Evolutionary conservation across 2,113 vertebrate genomes (phyloP).

Genomic region (Burhinus oedicnemus): DNA sequence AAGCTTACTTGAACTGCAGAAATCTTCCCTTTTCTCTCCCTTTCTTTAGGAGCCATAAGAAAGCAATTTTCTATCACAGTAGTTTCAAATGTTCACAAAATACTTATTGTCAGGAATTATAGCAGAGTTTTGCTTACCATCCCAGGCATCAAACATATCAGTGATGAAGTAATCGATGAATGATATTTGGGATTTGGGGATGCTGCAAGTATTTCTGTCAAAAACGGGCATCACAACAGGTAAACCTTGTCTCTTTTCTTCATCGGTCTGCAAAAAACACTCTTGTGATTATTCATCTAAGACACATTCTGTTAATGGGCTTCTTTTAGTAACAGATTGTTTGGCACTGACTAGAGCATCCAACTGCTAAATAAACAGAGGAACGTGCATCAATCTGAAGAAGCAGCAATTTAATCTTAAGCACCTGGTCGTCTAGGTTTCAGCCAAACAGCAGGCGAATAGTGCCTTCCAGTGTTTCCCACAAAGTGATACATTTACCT

Average conservation of each 20-base stretch:
- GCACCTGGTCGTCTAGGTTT: not conserved
- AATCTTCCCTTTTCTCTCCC: not conserved
- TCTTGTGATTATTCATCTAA: not conserved
- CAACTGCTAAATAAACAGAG: not conserved
- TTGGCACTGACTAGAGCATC: not conserved
- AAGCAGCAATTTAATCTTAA: not conserved
- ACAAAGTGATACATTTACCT: not conserved
- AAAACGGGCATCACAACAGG: conserved; percentile 98
- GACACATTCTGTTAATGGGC: not conserved
- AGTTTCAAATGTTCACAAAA: not conserved
- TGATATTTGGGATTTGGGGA: conserved; percentile 97
- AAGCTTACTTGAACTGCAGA: not conserved
- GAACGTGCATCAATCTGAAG: not conserved
- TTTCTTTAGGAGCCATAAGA: not conserved
- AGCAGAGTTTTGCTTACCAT: conserved; percentile 82
- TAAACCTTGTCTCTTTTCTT: conserved; percentile 90
- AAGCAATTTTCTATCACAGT: not conserved
- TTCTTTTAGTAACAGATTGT: not conserved
- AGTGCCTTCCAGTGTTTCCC: not conserved
- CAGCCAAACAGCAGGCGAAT: not conserved
- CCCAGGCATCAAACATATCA: conserved; percentile 98
- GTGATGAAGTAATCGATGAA: conserved; percentile 99
- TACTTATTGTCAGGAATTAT: not conserved
- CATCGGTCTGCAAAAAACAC: conserved; percentile 87
- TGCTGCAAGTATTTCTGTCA: conserved; percentile 96